These are phyloP conservation scores for Tenthredo scrophulariae DNA, from an alignment of 2,888 invertebrate genomes.

Conservation along the genomic window DNA sequence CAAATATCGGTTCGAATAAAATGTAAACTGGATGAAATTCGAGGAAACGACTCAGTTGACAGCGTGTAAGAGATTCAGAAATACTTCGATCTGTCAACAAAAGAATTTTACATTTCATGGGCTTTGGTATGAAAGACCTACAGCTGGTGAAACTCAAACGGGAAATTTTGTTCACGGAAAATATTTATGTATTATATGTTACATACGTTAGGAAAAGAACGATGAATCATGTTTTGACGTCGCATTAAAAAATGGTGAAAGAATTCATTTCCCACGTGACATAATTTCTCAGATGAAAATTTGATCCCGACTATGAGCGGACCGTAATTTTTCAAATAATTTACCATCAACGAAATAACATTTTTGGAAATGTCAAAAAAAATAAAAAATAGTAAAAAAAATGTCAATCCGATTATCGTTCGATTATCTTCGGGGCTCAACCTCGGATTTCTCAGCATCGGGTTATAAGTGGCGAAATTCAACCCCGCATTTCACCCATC, in stretches of 20 bases:
- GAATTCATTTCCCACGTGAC: background rate
- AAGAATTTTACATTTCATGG: constrained; percentile 1
- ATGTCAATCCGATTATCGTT: background rate
- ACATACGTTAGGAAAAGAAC: background rate
- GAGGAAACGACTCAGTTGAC: background rate
- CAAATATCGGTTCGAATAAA: background rate
- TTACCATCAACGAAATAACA: background rate
- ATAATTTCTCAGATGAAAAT: background rate
- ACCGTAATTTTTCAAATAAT: background rate
- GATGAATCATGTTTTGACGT: constrained; percentile 5
- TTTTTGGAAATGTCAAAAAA: background rate
- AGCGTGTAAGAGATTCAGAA: background rate
- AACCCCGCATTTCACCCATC: background rate
- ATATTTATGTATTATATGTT: background rate
- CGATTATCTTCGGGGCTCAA: background rate
- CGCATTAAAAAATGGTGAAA: background rate
- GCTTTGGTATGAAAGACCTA: background rate
- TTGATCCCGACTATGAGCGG: background rate
- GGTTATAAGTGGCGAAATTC: background rate
- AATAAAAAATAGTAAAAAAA: background rate
- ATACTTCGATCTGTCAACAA: background rate
- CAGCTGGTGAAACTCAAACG: background rate
- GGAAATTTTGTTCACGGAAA: background rate
- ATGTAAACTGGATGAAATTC: background rate
- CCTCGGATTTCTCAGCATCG: background rate